A percentile compares a stretch with the other conserved stretches of the same genome.
These are phyloP conservation scores for Drosophila rhopaloa DNA, from an alignment of 1,140 invertebrate genomes.

Conservation along the genomic window DNA sequence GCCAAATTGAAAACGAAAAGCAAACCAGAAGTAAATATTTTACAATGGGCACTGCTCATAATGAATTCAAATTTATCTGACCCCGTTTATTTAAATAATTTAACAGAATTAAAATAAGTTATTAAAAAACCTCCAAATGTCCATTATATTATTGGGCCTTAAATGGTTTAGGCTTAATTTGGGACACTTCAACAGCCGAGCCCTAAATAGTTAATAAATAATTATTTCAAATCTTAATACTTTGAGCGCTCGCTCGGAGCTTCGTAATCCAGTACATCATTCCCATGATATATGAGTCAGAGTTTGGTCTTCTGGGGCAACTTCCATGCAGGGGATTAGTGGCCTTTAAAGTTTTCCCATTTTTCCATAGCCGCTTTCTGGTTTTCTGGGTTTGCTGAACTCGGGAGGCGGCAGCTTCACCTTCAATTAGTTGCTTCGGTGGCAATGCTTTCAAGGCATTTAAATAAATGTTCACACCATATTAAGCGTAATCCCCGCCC, in stretches of 20 bases:
- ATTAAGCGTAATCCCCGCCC: conserved; percentile 52
- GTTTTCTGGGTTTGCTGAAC: no score
- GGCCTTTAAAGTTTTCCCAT: conserved; percentile 6
- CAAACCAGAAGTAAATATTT: no score
- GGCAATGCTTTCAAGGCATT: conserved; percentile 20
- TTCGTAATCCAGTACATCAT: background rate
- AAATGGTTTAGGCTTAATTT: background rate
- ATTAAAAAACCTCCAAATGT: no score
- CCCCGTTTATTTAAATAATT: no score
- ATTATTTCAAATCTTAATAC: background rate
- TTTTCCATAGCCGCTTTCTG: no score
- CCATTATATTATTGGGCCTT: no score
- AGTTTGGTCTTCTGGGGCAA: background rate
- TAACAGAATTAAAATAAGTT: no score
- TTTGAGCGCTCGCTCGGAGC: background rate
- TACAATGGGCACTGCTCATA: no score
- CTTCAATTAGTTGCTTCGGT: conserved; percentile 23
- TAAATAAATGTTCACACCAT: conserved; percentile 62
- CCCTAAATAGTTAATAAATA: background rate
- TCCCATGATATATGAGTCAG: background rate
- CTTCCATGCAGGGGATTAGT: background rate
- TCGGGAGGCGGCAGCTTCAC: conserved; percentile 2
- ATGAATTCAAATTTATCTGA: no score
- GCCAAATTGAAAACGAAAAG: no score
- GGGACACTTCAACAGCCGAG: background rate